phyloP scores from a whole-genome alignment of 2,888 invertebrate species.

The Dorcus hopei region DNA sequence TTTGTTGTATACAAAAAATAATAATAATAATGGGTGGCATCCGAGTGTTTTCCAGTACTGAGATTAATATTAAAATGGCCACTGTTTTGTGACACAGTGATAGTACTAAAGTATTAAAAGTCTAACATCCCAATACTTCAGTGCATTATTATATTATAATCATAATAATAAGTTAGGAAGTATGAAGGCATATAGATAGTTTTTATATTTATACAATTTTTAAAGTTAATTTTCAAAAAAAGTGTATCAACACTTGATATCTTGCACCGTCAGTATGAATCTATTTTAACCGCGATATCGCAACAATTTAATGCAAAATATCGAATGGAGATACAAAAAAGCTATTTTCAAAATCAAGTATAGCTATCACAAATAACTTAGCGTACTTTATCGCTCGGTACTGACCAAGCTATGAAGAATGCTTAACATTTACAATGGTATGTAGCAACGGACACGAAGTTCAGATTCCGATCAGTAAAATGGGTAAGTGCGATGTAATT shows the following conservation, averaged over 20 bases:
- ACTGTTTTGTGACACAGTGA: conserved; percentile 46
- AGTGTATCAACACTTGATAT: conserved; percentile 31
- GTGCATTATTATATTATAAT: conserved; percentile 50
- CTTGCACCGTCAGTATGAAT: conserved; percentile 7
- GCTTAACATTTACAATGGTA: conserved; percentile 42
- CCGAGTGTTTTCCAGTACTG: conserved; percentile 36
- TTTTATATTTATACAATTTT: conserved; percentile 46
- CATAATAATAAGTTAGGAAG: conserved; percentile 50
- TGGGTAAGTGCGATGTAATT: too few species aligned
- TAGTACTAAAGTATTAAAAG: conserved; percentile 52
- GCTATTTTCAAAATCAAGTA: conserved; percentile 42
- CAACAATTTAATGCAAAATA: conserved; percentile 25
- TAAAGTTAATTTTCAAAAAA: conserved; percentile 38
- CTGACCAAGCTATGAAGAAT: conserved; percentile 39
- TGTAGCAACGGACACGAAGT: conserved; percentile 28
- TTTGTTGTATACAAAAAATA: conserved; percentile 4
- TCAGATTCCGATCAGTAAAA: conserved; percentile 22
- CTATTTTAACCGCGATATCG: too few species aligned
- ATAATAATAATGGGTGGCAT: not conserved
- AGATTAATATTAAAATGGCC: conserved; percentile 49
- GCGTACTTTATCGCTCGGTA: conserved; percentile 31
- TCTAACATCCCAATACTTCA: conserved; percentile 53
- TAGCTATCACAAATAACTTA: conserved; percentile 47
- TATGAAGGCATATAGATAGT: conserved; percentile 53
- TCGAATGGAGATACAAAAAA: conserved; percentile 37